Percentiles rank a stretch among this genome's conserved stretches.
Conservation (phyloP, 2,797 vertebrate species). For the Cephalopachus bancanus region DNA sequence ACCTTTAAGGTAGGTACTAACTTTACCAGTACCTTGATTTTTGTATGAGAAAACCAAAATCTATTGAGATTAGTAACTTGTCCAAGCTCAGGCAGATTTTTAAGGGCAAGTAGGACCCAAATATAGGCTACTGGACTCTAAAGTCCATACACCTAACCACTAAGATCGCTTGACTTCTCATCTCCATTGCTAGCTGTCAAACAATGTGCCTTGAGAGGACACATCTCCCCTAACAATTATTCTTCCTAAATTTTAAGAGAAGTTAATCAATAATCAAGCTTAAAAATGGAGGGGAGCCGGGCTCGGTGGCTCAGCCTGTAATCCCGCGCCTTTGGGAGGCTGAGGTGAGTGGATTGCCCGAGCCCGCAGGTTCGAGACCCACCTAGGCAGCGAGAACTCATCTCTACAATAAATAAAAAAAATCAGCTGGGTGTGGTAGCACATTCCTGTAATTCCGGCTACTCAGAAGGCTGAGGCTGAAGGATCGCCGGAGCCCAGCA, state of each 20-base stretch:
- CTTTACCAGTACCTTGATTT: background rate
- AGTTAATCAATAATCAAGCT: background rate
- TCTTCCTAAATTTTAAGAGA: slow-evolving; percentile 15
- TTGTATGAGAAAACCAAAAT: background rate
- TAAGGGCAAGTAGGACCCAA: background rate
- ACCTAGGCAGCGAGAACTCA: too few species aligned
- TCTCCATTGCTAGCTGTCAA: background rate
- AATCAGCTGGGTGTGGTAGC: too few species aligned
- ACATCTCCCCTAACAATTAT: background rate
- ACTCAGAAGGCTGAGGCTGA: too few species aligned
- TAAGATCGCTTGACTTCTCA: background rate
- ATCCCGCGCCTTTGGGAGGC: too few species aligned
- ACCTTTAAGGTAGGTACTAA: background rate
- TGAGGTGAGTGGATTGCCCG: too few species aligned
- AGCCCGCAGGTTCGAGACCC: too few species aligned
- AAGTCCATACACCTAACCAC: background rate
- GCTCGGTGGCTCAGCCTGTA: too few species aligned
- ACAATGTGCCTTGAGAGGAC: background rate
- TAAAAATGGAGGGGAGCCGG: background rate
- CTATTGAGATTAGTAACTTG: background rate
- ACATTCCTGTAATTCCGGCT: too few species aligned
- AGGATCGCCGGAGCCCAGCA: too few species aligned
- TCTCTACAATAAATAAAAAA: too few species aligned
- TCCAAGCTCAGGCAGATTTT: background rate
- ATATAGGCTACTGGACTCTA: background rate